Evolutionary conservation across 2,797 vertebrate species (phyloP), one percentile per base, ranked within the genome.

Genomic region (Calcarius lapponicus): DNA sequence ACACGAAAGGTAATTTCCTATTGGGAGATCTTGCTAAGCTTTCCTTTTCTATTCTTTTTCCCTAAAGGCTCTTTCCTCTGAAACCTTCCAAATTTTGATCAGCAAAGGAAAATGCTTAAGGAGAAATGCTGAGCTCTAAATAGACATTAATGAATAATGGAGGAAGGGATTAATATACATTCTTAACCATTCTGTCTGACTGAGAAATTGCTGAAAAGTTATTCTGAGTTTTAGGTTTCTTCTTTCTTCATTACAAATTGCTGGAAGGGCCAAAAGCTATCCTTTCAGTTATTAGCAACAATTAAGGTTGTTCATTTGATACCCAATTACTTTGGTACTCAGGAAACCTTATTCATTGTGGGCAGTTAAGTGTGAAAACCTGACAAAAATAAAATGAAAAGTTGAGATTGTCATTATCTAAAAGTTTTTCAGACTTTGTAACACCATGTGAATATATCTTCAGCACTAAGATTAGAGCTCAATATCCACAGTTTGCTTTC

Each of bases 201-300:
- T 89, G 67, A 86, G 84, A 82, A 72, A 73, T 58, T 67, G 51
- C 58, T 91, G 86, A 96, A 92, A 71, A 96, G 32, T 83, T 88
- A 82, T 72, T 34, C 26, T 42, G 58, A 82, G 48, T 71, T 95
- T 80, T 65, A 82, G 28, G 64, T 87, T 67, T 34, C 45, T 91
- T 69, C 87, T 81, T 57, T 34, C 47, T 72, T 92, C 56, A 86
- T 94, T 92, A 29, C 50, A 80, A 94, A 88, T 29, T 73, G 19
- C 65, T 47, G 62, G 57, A 92, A 91, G 74, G 48, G 24, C 47
- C 90, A 76, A 91, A 92, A 91, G 31, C 42, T 51, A 84, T 76
- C 15, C 61, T 83, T 88, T 86, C 75, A 73, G 62, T 96, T 96
- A 93, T 51, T 92, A 92, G 53, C 86, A 92, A 95, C 82, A 95